phyloP scores from a whole-genome alignment of 2,888 invertebrate species.

The Frankliniella fusca region DNA sequence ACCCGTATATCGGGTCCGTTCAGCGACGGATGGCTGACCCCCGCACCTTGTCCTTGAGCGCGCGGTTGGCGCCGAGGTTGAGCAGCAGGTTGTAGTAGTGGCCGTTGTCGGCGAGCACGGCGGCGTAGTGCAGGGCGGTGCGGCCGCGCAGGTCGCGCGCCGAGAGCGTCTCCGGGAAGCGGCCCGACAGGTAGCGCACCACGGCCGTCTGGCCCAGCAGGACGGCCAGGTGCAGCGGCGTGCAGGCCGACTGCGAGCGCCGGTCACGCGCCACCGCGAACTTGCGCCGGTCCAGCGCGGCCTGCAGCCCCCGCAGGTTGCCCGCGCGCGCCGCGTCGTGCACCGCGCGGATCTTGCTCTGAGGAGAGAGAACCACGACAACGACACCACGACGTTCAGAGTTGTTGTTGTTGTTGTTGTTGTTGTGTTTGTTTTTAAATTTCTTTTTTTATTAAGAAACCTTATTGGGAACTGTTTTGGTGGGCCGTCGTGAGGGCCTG shows the following conservation, averaged over 20 bases:
- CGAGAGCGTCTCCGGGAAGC: constrained; percentile 84
- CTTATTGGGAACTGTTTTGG: no score
- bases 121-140: constrained; percentile 86
- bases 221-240: constrained; percentile 81
- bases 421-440: not conserved
- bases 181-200: constrained; percentile 56
- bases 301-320: constrained; percentile 76
- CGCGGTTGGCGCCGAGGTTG: constrained; percentile 80
- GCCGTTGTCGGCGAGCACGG: constrained; percentile 76
- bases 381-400: no score
- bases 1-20: no score
- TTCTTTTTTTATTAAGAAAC: no score
- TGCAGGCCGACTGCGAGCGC: constrained; percentile 74
- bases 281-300: constrained; percentile 81
- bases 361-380: constrained; percentile 38
- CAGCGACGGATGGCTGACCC: not conserved
- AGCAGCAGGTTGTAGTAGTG: constrained; percentile 80
- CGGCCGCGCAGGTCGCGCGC: constrained; percentile 73
- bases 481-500: no score
- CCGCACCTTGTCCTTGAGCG: constrained; percentile 76
- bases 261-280: constrained; percentile 85
- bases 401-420: no score
- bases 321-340: constrained; percentile 83
- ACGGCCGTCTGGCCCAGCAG: constrained; percentile 78
- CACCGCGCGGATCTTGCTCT: constrained; percentile 86